Conservation (phyloP, 2,797 vertebrate species). For the Chloroceryle amazona region DNA sequence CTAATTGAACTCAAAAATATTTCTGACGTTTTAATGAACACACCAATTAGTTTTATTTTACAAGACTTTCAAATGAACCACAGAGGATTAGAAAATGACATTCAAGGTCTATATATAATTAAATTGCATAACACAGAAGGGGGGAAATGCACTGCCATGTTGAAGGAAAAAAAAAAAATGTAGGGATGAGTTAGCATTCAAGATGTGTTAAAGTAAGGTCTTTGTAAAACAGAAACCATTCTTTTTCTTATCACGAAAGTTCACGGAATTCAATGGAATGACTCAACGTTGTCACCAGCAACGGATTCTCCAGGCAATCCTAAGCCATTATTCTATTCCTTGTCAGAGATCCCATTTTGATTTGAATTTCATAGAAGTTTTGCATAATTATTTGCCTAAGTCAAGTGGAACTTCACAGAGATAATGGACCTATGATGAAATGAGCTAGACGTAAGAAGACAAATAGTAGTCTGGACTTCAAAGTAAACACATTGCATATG, state of each 20-base stretch:
- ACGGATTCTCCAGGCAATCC: not conserved
- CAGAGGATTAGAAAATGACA: constrained; percentile 78
- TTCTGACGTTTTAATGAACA: constrained; percentile 82
- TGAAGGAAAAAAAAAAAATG: constrained; percentile 39
- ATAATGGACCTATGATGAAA: fast-evolving
- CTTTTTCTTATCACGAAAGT: not conserved
- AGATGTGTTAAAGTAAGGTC: constrained; percentile 19
- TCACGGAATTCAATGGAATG: not conserved
- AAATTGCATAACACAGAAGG: constrained; percentile 51
- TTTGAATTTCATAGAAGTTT: not conserved
- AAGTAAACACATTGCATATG: not conserved
- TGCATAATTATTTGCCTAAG: not conserved
- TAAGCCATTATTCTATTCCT: not conserved
- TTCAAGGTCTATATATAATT: constrained; percentile 75
- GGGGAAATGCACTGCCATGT: not conserved
- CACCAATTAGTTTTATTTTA: constrained; percentile 77
- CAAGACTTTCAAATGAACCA: constrained; percentile 74
- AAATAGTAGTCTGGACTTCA: not conserved
- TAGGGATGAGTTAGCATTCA: not conserved
- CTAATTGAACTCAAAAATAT: constrained; percentile 81
- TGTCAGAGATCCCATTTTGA: not conserved
- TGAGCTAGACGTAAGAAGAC: not conserved
- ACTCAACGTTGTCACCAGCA: not conserved
- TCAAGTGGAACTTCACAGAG: not conserved
- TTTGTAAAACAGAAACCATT: not conserved